Evolutionary conservation across 1,140 invertebrate genomes (phyloP).

Genomic region (Drosophila lacertosa): DNA sequence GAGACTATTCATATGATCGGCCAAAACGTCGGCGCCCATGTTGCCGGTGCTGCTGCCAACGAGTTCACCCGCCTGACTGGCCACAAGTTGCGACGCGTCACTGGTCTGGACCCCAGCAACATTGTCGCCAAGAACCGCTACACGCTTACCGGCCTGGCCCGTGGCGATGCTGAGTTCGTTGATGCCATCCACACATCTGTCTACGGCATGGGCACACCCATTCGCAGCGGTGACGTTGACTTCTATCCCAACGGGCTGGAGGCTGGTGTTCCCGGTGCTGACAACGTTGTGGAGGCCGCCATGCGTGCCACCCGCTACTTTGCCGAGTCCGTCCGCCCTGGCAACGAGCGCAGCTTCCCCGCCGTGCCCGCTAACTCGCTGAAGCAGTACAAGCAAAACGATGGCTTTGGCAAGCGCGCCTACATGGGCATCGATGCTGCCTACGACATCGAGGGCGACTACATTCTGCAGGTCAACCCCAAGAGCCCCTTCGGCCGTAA

Average conservation of each 20-base stretch:
- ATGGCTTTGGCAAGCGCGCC: slow-evolving; percentile 72
- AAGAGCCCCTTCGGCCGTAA: slow-evolving; percentile 80
- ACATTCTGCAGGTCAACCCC: slow-evolving; percentile 78
- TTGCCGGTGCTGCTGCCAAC: slow-evolving; percentile 86
- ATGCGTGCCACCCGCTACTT: slow-evolving; percentile 87
- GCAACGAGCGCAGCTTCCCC: slow-evolving; percentile 78
- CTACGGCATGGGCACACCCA: slow-evolving; percentile 88
- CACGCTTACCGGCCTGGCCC: slow-evolving; percentile 85
- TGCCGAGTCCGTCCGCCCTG: slow-evolving; percentile 86
- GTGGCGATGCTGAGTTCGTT: slow-evolving; percentile 86
- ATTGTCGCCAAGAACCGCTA: slow-evolving; percentile 86
- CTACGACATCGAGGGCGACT: slow-evolving; percentile 73
- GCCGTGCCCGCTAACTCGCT: slow-evolving; percentile 71
- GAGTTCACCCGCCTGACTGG: slow-evolving; percentile 86
- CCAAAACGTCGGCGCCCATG: slow-evolving; percentile 83
- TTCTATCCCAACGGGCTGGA: slow-evolving; percentile 90
- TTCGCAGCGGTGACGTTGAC: slow-evolving; percentile 89
- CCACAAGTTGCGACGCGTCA: slow-evolving; percentile 86
- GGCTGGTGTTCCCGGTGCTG: slow-evolving; percentile 84
- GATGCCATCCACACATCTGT: slow-evolving; percentile 91
- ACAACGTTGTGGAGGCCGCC: slow-evolving; percentile 87
- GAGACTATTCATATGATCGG: slow-evolving; percentile 81
- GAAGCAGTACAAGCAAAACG: slow-evolving; percentile 71
- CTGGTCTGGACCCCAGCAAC: slow-evolving; percentile 89
- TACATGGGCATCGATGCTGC: slow-evolving; percentile 79